Percentiles rank a stretch among this genome's conserved stretches.
Conservation (phyloP, 2,113 vertebrate species). For the Gallinago paraguaiae region DNA sequence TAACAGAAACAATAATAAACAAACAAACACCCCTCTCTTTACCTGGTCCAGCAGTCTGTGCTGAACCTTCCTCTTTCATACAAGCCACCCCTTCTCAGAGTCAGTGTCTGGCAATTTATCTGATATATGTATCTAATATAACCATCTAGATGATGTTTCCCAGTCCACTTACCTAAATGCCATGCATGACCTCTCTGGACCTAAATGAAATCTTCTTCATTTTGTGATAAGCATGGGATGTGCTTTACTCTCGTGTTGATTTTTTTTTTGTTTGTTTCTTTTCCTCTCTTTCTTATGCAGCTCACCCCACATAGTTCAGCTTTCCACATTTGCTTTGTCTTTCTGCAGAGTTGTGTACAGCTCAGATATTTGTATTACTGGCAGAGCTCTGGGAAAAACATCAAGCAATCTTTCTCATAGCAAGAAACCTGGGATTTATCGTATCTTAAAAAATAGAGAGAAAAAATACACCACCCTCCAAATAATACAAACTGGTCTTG, state of each 20-base stretch:
- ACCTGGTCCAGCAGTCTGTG: background rate
- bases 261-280: background rate
- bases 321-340: background rate
- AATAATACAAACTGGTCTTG: background rate
- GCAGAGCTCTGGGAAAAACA: background rate
- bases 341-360: background rate
- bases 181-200: rapidly evolving
- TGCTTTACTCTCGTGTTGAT: background rate
- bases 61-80: background rate
- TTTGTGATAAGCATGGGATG: background rate
- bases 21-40: background rate
- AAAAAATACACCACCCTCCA: background rate
- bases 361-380: background rate
- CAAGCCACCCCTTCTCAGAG: background rate
- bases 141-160: background rate
- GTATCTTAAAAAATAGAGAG: background rate
- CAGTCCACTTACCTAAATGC: background rate
- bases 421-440: background rate
- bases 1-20: background rate
- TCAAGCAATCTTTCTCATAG: background rate
- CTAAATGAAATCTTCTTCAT: background rate
- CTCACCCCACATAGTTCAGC: background rate
- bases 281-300: background rate
- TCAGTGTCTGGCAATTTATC: background rate
- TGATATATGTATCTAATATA: background rate